These are phyloP conservation scores for Ophion slaviceki DNA, from an alignment of 2,888 invertebrate genomes.

Conservation along the genomic window DNA sequence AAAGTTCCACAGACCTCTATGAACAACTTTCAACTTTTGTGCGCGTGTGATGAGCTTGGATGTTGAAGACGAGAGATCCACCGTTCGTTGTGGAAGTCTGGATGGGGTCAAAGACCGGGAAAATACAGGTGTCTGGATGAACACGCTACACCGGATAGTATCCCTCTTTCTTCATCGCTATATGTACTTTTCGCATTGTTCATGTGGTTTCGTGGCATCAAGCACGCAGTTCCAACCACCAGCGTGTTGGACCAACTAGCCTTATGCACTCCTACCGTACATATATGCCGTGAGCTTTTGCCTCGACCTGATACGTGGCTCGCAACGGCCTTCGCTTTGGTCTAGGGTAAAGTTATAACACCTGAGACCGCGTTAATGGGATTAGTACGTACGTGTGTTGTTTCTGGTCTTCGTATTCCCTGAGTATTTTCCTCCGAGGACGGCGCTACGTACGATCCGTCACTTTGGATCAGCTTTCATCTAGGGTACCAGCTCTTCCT, in stretches of 20 bases:
- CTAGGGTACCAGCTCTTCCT: neutral
- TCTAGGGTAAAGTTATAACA: conserved; percentile 71
- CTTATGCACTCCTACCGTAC: conserved; percentile 1
- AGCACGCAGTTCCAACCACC: conserved; percentile 25
- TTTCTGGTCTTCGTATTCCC: conserved; percentile 56
- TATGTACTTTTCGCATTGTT: conserved; percentile 22
- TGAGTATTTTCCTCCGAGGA: conserved; percentile 24
- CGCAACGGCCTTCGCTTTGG: conserved; percentile 47
- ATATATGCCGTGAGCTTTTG: neutral
- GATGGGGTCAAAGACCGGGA: neutral
- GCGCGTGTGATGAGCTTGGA: neutral
- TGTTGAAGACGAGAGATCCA: neutral
- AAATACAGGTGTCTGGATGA: neutral
- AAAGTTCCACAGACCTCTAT: conserved; percentile 75
- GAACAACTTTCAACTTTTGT: conserved; percentile 70
- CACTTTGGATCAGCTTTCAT: conserved; percentile 21
- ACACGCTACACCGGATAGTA: neutral
- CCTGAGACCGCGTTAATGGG: conserved; percentile 72
- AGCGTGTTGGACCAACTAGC: conserved; percentile 26
- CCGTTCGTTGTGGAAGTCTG: neutral
- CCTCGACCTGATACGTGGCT: conserved; percentile 1
- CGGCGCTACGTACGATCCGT: conserved; percentile 24
- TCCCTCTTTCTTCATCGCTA: neutral
- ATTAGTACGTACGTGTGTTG: conserved; percentile 71
- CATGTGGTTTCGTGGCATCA: conserved; percentile 35